Evolutionary conservation across 2,113 vertebrate genomes (phyloP).

Genomic region (Nymphicus hollandicus): DNA sequence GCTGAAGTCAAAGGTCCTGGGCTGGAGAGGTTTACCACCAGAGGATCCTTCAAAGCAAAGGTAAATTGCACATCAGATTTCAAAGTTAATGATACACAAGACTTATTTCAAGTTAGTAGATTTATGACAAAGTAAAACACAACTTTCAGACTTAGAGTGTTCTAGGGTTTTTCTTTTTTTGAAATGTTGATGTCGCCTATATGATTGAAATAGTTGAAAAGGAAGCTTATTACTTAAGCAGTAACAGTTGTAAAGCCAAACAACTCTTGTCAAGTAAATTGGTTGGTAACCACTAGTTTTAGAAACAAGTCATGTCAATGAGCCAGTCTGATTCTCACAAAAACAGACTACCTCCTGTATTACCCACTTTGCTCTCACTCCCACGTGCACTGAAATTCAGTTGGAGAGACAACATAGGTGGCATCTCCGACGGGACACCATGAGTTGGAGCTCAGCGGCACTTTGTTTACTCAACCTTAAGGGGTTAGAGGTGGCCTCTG

Average conservation of each 20-base stretch:
- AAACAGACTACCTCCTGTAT: not conserved
- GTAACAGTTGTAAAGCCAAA: not conserved
- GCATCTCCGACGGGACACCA: fast-evolving
- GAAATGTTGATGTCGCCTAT: not conserved
- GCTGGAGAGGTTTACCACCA: constrained; percentile 84
- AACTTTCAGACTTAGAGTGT: not conserved
- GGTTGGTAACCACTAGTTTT: not conserved
- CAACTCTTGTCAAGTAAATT: not conserved
- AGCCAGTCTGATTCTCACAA: not conserved
- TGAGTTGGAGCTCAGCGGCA: not conserved
- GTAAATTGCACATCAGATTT: constrained; percentile 43
- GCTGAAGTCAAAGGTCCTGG: constrained; percentile 93
- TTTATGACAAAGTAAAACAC: not conserved
- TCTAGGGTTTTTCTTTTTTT: not conserved
- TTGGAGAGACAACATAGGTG: fast-evolving
- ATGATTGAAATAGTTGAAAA: not conserved
- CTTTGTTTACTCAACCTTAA: not conserved
- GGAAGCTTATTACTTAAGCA: not conserved
- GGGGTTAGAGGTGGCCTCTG: not conserved
- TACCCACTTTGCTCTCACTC: not conserved
- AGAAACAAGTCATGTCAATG: not conserved
- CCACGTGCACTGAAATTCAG: not conserved
- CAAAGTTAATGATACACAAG: not conserved
- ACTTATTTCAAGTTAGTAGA: not conserved
- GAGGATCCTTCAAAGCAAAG: constrained; percentile 78